phyloP scores from a whole-genome alignment of 2,888 invertebrate species.

The Yponomeuta evonymella region DNA sequence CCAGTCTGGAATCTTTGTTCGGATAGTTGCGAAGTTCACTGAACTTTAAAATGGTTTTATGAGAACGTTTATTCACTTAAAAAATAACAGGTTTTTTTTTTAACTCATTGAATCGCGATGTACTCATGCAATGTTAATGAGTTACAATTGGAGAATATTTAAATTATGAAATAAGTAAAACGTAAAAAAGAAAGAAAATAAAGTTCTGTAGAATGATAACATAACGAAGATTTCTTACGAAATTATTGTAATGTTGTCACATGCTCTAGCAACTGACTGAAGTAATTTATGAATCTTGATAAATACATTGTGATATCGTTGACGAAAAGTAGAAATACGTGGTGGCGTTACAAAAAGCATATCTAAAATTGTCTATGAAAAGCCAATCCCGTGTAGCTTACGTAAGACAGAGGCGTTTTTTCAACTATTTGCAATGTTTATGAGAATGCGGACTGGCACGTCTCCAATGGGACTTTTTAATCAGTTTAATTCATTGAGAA shows the following conservation, averaged over 20 bases:
- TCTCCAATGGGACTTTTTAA: constrained; percentile 68
- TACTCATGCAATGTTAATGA: background rate
- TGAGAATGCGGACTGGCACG: constrained; percentile 60
- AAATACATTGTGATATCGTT: no score
- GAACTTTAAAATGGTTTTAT: background rate
- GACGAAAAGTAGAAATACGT: background rate
- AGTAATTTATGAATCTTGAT: background rate
- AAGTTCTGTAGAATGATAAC: no score
- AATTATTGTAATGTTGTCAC: no score
- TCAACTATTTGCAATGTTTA: constrained; percentile 66
- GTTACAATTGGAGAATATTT: background rate
- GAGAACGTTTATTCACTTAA: background rate
- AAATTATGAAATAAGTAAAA: background rate
- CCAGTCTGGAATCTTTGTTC: constrained; percentile 41
- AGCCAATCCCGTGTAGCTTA: constrained; percentile 31
- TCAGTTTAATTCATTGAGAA: constrained; percentile 69
- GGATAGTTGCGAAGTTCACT: constrained; percentile 16
- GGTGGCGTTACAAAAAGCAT: background rate
- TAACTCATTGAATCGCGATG: background rate
- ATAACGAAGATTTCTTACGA: no score
- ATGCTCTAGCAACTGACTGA: background rate
- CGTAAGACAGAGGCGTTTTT: constrained; percentile 57
- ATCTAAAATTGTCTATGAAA: background rate
- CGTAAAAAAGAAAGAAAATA: background rate
- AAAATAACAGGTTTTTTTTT: background rate